A percentile compares a stretch with the other conserved stretches of the same genome.
These are phyloP conservation scores for Chinchilla lanigera DNA, from an alignment of 2,113 vertebrate genomes.

Conservation along the genomic window DNA sequence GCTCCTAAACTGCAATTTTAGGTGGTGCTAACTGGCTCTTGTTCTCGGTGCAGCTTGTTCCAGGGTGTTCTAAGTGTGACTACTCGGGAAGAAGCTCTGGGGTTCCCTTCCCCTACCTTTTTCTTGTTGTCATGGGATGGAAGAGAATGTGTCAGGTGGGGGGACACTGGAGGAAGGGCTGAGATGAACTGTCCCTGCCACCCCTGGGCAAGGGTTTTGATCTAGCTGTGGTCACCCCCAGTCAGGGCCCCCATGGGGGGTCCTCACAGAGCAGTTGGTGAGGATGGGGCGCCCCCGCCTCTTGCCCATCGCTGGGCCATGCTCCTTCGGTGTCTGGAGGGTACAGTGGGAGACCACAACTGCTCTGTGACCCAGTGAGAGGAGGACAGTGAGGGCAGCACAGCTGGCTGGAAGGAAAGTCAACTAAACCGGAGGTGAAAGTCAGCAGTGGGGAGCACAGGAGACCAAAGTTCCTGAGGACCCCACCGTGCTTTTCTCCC, in stretches of 20 bases:
- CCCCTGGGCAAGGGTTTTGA: neutral
- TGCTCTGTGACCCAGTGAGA: slow-evolving; percentile 6
- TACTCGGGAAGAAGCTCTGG: neutral
- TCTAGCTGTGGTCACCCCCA: neutral
- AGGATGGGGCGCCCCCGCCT: neutral
- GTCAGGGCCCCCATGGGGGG: neutral
- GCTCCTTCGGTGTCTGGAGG: neutral
- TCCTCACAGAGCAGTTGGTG: accelerated
- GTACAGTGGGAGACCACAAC: too few relatives aligned
- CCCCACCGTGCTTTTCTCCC: neutral
- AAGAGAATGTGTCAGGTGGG: neutral
- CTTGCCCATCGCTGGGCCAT: too few relatives aligned
- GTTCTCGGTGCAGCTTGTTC: neutral
- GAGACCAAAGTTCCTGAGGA: neutral
- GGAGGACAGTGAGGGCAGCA: neutral
- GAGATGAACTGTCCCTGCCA: neutral
- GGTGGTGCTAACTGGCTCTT: neutral
- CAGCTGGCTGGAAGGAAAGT: neutral
- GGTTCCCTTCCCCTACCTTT: neutral
- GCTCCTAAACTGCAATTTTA: neutral
- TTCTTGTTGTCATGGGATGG: neutral
- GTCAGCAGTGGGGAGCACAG: neutral
- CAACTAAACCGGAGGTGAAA: neutral
- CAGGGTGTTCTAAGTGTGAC: neutral
- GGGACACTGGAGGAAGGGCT: neutral